phyloP scores from a whole-genome alignment of 2,888 invertebrate species.

The Crocallis elinguaria region DNA sequence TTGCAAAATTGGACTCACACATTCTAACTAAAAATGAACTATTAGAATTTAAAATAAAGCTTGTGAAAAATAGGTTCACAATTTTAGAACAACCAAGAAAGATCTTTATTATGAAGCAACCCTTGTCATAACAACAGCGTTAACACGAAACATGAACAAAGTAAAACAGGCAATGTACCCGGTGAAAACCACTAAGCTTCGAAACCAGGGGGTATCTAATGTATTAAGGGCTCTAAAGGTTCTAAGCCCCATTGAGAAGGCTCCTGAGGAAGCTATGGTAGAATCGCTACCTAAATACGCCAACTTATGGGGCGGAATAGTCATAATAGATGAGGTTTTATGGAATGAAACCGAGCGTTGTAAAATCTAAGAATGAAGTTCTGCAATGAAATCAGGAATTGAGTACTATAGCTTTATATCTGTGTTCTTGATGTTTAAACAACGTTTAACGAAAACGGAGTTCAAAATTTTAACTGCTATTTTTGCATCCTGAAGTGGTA shows the following conservation, averaged over 20 bases:
- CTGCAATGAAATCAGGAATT: neutral
- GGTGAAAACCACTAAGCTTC: constrained; percentile 13
- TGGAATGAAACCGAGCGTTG: neutral
- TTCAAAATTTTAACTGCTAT: no score
- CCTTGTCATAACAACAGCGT: no score
- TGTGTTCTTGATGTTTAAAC: no score
- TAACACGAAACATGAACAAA: neutral
- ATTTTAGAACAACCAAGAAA: no score
- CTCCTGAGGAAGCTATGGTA: constrained; percentile 8
- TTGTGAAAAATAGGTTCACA: no score
- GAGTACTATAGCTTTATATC: no score
- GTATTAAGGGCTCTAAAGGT: constrained; percentile 5
- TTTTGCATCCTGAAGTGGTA: no score
- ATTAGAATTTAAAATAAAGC: no score
- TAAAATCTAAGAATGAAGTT: constrained; percentile 3
- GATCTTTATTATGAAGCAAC: no score
- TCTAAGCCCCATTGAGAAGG: constrained; percentile 14
- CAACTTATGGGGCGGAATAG: constrained; percentile 8
- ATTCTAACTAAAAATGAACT: no score
- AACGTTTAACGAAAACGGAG: no score
- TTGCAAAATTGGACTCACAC: no score
- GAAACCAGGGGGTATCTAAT: constrained; percentile 12
- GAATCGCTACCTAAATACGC: constrained; percentile 8
- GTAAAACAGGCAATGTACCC: constrained; percentile 8
- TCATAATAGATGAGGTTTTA: constrained; percentile 18